These are phyloP conservation scores for Drosophila ogumai DNA, from an alignment of 1,140 invertebrate species.

Conservation along the genomic window DNA sequence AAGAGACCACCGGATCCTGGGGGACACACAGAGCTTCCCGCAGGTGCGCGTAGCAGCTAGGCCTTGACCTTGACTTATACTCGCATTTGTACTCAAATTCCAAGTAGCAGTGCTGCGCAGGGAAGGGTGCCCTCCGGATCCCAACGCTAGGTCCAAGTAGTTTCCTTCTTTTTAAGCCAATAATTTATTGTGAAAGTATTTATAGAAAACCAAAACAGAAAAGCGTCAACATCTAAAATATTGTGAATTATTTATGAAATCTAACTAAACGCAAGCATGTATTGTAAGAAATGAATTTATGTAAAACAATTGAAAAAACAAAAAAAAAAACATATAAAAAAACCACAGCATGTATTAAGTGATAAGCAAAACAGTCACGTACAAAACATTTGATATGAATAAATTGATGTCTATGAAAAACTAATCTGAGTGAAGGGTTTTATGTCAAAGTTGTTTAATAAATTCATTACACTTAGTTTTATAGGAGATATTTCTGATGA, in stretches of 20 bases:
- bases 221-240: slow-evolving; percentile 33
- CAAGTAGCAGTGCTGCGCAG: slow-evolving; percentile 46
- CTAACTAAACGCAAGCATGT: slow-evolving; percentile 44
- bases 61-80: slow-evolving; percentile 74
- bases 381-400: slow-evolving; percentile 51
- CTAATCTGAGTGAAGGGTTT: neutral
- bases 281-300: slow-evolving; percentile 63
- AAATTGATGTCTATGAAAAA: slow-evolving; percentile 57
- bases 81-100: slow-evolving; percentile 81
- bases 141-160: slow-evolving; percentile 10
- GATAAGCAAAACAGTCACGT: slow-evolving; percentile 34
- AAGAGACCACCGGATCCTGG: neutral
- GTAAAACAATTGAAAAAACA: slow-evolving; percentile 50
- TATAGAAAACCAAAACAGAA: slow-evolving; percentile 35
- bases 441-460: neutral
- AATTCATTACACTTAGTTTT: neutral
- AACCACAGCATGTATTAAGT: slow-evolving; percentile 37
- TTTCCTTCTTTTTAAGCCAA: slow-evolving; percentile 36
- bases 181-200: slow-evolving; percentile 60
- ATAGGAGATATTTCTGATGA: neutral
- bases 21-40: slow-evolving; percentile 29
- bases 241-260: slow-evolving; percentile 67
- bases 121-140: slow-evolving; percentile 11
- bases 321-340: slow-evolving; percentile 8
- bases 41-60: slow-evolving; percentile 18